Conservation (phyloP, 2,113 vertebrate genomes). For the Stigmatopora argus region DNA sequence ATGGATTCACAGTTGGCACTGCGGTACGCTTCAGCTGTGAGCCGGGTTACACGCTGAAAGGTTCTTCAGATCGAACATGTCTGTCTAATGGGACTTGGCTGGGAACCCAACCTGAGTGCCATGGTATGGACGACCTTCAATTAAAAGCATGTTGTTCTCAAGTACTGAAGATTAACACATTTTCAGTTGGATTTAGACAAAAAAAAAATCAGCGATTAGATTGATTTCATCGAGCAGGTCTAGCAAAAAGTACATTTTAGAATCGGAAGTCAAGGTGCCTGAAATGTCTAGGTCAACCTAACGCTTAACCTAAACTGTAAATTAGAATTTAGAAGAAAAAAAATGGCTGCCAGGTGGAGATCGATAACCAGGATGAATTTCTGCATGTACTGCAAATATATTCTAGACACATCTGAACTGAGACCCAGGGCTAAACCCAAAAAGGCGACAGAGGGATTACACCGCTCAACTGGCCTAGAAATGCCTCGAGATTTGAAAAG, state of each 20-base stretch:
- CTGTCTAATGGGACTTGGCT: slow-evolving; percentile 82
- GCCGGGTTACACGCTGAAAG: slow-evolving; percentile 81
- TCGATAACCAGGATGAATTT: slow-evolving; percentile 8
- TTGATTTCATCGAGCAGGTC: too few relatives aligned
- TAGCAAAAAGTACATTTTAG: not conserved
- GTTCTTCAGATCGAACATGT: slow-evolving; percentile 83
- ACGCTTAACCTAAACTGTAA: too few relatives aligned
- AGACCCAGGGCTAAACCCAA: slow-evolving; percentile 18
- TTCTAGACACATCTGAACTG: slow-evolving; percentile 28
- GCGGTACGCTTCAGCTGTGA: slow-evolving; percentile 90
- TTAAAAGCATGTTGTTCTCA: not conserved
- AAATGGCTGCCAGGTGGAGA: not conserved
- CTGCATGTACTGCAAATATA: slow-evolving; percentile 1
- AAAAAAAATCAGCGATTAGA: too few relatives aligned
- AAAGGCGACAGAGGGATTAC: slow-evolving; percentile 19
- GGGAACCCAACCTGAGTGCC: slow-evolving; percentile 86
- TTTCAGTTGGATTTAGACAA: not conserved
- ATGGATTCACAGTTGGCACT: slow-evolving; percentile 76
- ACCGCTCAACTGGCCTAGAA: slow-evolving; percentile 20
- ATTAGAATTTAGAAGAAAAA: not conserved
- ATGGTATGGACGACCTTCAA: slow-evolving; percentile 69
- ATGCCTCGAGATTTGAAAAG: slow-evolving; percentile 10
- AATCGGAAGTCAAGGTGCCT: not conserved
- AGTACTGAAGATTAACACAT: not conserved
- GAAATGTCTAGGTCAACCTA: not conserved